Evolutionary conservation across 2,113 vertebrate species (phyloP).

Genomic region (Prionailurus viverrinus): DNA sequence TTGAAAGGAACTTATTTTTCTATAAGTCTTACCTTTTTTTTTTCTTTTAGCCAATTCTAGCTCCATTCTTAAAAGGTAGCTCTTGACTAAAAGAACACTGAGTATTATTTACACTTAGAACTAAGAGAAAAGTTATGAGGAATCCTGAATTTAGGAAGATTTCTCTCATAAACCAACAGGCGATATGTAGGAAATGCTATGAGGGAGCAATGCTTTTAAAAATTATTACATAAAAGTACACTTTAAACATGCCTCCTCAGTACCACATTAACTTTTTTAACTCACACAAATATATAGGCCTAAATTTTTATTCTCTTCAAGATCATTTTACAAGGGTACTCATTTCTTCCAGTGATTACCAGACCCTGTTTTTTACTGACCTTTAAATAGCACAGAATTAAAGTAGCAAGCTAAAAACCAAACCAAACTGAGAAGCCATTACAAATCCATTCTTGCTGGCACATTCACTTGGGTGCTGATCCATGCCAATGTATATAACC

Average conservation of each 20-base stretch:
- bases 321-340: background rate
- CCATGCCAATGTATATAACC: background rate
- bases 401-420: background rate
- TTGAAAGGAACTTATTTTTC: constrained; percentile 3
- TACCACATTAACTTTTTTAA: constrained; percentile 50
- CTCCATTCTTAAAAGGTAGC: constrained; percentile 22
- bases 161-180: background rate
- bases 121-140: background rate
- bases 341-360: constrained; percentile 27
- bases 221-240: constrained; percentile 29
- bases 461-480: background rate
- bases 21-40: background rate
- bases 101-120: background rate
- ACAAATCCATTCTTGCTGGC: background rate
- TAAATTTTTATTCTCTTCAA: constrained; percentile 38
- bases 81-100: background rate
- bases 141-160: background rate
- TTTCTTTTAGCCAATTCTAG: background rate
- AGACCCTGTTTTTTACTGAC: constrained; percentile 34
- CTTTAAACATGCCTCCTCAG: background rate
- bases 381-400: background rate
- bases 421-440: background rate
- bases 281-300: background rate
- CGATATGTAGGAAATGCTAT: background rate
- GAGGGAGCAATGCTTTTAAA: background rate